Evolutionary conservation across 2,113 vertebrate genomes (phyloP), one percentile per base, ranked within the genome.

Genomic region (Tyto alba): DNA sequence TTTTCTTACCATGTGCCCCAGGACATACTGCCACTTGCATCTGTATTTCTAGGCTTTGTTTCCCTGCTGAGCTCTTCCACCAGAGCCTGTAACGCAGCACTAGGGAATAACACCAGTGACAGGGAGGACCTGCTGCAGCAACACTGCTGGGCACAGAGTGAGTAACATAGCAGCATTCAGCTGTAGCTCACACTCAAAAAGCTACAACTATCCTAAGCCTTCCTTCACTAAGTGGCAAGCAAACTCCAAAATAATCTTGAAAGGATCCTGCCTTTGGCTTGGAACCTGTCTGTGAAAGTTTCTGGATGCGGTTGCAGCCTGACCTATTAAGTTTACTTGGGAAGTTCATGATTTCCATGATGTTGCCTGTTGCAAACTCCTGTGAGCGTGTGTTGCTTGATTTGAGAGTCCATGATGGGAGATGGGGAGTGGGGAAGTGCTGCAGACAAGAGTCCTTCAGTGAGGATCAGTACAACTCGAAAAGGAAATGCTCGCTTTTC

Each of bases 331-430:
- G 3, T 81, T 79, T 64, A 48, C 74, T 53, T 64, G 29, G 19
- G 17, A 80, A 85, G 50, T 32, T n/a, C 72, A 82, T n/a, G 16
- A 45, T 23, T 71, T 52, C 56, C 68, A 13, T 43, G 73, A 27
- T 10, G 22, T 2, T 69, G 85, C 36, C 53, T 25, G 32, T 11
- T 85, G 73, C 77, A 66, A 88, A 0, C 60, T 60, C 56, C 76
- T 29, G 18, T 6, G 40, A 84, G 36, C 1, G 17, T 0, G 3
- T 47, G 45, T 21, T 78, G 73, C 38, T 63, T 71, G 68, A 88
- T 67, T 27, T 62, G 50, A 45, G 66, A 43, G 59, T 9, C 21
- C 38, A 8, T 0, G 5, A 27, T 29, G 29, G 0, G 0, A 86
- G 30, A 43, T 15, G 72, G 47, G 40, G 62, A 88, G 47, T 4